Percentiles rank a stretch among this genome's conserved stretches.
Evolutionary conservation across 2,797 vertebrate species (phyloP).

Genomic region (Chromis chromis): DNA sequence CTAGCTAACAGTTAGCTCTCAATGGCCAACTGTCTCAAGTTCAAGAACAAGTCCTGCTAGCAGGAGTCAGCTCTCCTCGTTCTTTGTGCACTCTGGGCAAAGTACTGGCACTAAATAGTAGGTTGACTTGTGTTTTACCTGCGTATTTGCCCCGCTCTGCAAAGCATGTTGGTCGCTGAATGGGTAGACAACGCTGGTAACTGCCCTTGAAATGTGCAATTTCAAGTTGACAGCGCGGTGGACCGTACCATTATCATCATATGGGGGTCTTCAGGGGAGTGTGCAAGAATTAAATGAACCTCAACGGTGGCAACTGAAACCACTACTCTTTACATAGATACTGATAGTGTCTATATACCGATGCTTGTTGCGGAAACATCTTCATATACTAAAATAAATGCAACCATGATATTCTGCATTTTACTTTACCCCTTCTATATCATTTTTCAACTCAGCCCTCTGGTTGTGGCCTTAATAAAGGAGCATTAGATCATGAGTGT

Average conservation of each 20-base stretch:
- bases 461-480: neutral
- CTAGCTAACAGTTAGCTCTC: slow-evolving; percentile 51
- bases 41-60: slow-evolving; percentile 27
- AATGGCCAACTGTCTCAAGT: slow-evolving; percentile 42
- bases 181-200: neutral
- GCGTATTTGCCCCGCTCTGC: slow-evolving; percentile 78
- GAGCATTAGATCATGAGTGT: neutral
- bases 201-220: slow-evolving; percentile 83
- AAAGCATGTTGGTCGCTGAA: slow-evolving; percentile 75
- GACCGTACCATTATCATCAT: slow-evolving; percentile 71
- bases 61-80: neutral
- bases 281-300: neutral
- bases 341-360: rapidly evolving
- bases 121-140: slow-evolving; percentile 77
- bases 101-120: neutral
- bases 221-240: slow-evolving; percentile 66
- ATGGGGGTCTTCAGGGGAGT: slow-evolving; percentile 18
- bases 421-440: neutral
- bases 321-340: rapidly evolving
- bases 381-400: neutral
- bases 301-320: rapidly evolving
- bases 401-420: rapidly evolving
- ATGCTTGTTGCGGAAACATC: neutral
- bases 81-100: neutral
- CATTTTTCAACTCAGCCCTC: neutral